Base-by-base conservation (phyloP, 2,888 invertebrate species). In the Melolontha melolontha region DNA sequence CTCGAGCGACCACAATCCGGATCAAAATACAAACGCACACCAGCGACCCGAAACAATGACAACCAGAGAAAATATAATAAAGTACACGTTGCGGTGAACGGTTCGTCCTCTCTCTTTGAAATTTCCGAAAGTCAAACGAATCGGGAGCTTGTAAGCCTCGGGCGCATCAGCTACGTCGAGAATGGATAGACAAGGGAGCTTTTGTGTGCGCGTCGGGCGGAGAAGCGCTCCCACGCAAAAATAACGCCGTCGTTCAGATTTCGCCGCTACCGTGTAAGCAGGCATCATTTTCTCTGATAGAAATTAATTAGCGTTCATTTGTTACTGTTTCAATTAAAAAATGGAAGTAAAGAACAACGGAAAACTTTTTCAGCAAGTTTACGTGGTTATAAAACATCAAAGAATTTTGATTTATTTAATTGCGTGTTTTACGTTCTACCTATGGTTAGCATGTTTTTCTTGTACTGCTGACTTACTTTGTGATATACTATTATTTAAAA, bases 1-100 rank as follows among this genome's bases (percentile, higher is more conserved):
- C 76, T 64, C 64, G 39, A 72, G 79, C 74, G 67, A 74, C 74
- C 73, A 68, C 75, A 73, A 67, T 73, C 73, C 76, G 75, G 75
- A 57, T 57, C 72, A 73, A 67, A 72, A 70, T 66, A 72, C 75
- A 72, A 74, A 75, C 73, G 54, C 59, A 54, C 12, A 40, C 62
- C 63, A 50, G 51, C 16, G 67, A 47, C 54, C 64, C 59, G 75
- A 75, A 78, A 79, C 79, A 80, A 81, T 80, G 80, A 81, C 79
- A 79, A 80, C 77, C 77, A 75, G 77, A 78, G 78, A 77, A 79
- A 80, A 77, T 77, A 75, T 76, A 59, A 59, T 59, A 74, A 77
- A 75, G 75, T 75, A 77, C 75, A 73, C 73, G 47, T 47, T 47
- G 16, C 55, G 72, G 74, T 73, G 73, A 73, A 75, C 71, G 72